Evolutionary conservation across 2,888 invertebrate genomes (phyloP).

Genomic region (Embidobia sp.): DNA sequence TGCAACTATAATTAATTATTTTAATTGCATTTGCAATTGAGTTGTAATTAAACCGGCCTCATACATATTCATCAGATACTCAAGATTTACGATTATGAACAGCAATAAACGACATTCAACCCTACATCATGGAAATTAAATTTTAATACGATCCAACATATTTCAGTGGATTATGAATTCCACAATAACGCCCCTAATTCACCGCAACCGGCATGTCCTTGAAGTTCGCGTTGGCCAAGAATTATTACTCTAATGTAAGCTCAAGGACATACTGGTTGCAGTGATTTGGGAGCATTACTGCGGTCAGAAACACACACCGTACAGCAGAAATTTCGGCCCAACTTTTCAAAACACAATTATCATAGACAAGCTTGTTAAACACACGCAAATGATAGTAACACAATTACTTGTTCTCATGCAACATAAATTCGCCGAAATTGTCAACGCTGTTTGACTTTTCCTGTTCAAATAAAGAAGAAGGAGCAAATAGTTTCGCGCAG

Average conservation of each 20-base stretch:
- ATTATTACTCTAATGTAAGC: slow-evolving; percentile 41
- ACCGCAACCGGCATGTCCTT: slow-evolving; percentile 42
- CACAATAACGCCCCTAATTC: slow-evolving; percentile 33
- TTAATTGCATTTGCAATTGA: too few relatives aligned
- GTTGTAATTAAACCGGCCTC: too few relatives aligned
- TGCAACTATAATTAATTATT: too few relatives aligned
- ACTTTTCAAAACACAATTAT: slow-evolving; percentile 28
- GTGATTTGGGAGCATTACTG: slow-evolving; percentile 42
- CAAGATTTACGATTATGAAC: too few relatives aligned
- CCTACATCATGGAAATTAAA: slow-evolving; percentile 9
- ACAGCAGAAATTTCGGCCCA: slow-evolving; percentile 21
- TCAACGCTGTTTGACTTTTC: too few relatives aligned
- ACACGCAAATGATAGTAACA: too few relatives aligned
- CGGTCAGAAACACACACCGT: slow-evolving; percentile 12
- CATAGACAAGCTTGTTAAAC: neutral
- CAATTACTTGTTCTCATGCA: too few relatives aligned
- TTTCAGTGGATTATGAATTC: slow-evolving; percentile 13
- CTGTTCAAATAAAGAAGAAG: too few relatives aligned
- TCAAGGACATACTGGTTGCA: slow-evolving; percentile 32
- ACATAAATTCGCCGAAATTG: too few relatives aligned
- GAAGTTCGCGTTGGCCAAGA: slow-evolving; percentile 31
- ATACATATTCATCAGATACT: too few relatives aligned
- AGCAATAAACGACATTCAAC: neutral
- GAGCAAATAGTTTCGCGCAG: too few relatives aligned
- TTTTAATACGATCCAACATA: neutral